These are phyloP conservation scores for Orchesella cincta DNA, from an alignment of 1,140 invertebrate species.

Conservation along the genomic window DNA sequence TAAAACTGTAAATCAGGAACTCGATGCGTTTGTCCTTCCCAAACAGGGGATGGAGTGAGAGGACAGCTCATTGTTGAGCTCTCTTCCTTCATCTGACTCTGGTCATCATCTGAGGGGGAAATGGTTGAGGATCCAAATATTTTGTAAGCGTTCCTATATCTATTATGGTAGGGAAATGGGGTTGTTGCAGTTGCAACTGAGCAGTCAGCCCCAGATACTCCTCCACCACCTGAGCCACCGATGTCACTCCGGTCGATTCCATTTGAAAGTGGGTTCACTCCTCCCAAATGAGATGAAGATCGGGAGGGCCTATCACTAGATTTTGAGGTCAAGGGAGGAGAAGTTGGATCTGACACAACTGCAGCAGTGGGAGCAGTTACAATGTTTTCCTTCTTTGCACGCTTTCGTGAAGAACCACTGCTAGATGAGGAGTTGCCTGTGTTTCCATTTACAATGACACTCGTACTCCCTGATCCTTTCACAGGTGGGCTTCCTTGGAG, in stretches of 20 bases:
- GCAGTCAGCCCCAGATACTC: not conserved
- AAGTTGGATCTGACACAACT: slow-evolving; percentile 22
- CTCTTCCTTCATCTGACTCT: slow-evolving; percentile 42
- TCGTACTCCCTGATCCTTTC: not conserved
- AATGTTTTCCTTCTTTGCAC: slow-evolving; percentile 33
- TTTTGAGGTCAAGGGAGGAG: slow-evolving; percentile 21
- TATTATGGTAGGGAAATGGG: slow-evolving; percentile 38
- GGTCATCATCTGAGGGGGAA: not conserved
- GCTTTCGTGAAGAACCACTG: slow-evolving; percentile 13
- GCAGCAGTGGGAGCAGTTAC: not conserved
- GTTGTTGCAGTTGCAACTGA: slow-evolving; percentile 33
- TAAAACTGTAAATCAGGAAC: slow-evolving; percentile 45
- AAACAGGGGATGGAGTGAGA: slow-evolving; percentile 49
- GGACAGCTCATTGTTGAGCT: slow-evolving; percentile 41
- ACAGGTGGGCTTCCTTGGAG: not conserved
- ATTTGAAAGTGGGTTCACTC: not conserved
- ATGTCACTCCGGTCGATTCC: not conserved
- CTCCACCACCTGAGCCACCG: slow-evolving; percentile 9
- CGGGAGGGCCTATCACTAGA: not conserved
- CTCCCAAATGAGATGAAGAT: not conserved
- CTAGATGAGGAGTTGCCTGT: not conserved
- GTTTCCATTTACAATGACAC: not conserved
- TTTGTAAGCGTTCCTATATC: slow-evolving; percentile 39
- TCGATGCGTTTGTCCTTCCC: slow-evolving; percentile 50
- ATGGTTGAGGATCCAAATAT: slow-evolving; percentile 26